Evolutionary conservation across 2,113 vertebrate genomes (phyloP), one percentile per base, ranked within the genome.

Genomic region (Lepus timidus): DNA sequence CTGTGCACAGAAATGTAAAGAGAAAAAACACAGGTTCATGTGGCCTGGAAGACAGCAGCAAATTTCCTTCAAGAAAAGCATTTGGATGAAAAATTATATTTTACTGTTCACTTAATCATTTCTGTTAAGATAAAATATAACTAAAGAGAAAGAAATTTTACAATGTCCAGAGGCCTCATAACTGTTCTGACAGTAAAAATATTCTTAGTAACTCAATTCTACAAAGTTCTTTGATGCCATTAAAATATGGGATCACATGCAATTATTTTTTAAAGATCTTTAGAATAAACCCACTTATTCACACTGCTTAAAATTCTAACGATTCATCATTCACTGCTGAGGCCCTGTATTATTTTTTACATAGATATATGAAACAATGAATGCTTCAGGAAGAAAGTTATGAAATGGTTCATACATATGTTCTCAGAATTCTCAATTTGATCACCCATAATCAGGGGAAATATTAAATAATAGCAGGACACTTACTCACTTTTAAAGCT

Each of bases 1-100:
- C 99, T 99, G 90, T 83, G 71, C 0, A 89, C 6, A 61, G 94
- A 68, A 92, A 27, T 12, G 67, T 25, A 86, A 67, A 31, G 31
- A 94, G 22, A 10, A 85, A 83, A 85, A 67, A 80, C 3, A 92
- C 44, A 87, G 10, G 52, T 1, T 85, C n/a, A 94, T 31, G 23
- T 39, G 27, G 44, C 44, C 16, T 76, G 1, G 36, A 31, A 78
- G 25, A 92, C 12, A 68, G 33, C n/a, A 68, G 31, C 31, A 33
- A 67, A 67, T 94, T 62, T 87, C 52, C 74, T 91, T 85, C 36
- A 73, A 36, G 83, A 88, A 93, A 22, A 64, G 4, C 17, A 94
- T 14, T 75, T 90, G 55, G 52, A 81, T 68, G 36, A 84, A 93
- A 78, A 84, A 8, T 1, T 92, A 4, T 9, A 88, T 85, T 73